phyloP scores from a whole-genome alignment of 2,888 invertebrate species.

The Idaea straminata region DNA sequence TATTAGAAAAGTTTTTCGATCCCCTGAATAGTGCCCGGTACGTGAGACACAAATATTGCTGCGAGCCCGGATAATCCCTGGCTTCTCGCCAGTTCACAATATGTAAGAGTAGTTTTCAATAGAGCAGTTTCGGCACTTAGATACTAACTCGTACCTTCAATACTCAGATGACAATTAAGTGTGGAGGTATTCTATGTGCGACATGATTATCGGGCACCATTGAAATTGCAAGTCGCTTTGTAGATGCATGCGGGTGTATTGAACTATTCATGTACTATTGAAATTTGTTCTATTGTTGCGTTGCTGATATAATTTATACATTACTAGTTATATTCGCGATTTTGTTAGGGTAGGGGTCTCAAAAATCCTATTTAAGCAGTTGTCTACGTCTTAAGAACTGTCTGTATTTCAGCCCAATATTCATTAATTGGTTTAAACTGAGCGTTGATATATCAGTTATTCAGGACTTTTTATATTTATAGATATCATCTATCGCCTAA shows the following conservation, averaged over 20 bases:
- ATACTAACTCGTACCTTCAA: slow-evolving; percentile 6
- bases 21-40: slow-evolving; percentile 64
- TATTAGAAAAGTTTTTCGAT: slow-evolving; percentile 79
- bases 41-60: slow-evolving; percentile 75
- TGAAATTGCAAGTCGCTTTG: slow-evolving; percentile 1
- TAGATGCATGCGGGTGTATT: not conserved
- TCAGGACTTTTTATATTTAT: too few relatives aligned
- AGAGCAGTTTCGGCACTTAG: slow-evolving; percentile 29
- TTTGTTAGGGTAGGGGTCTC: too few relatives aligned
- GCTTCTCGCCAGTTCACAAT: slow-evolving; percentile 71
- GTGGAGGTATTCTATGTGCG: slow-evolving; percentile 20
- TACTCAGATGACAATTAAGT: slow-evolving; percentile 35
- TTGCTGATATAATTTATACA: not conserved
- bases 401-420: too few relatives aligned
- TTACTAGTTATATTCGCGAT: too few relatives aligned
- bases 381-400: too few relatives aligned
- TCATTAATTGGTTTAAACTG: too few relatives aligned
- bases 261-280: not conserved
- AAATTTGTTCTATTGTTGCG: not conserved
- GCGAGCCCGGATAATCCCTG: slow-evolving; percentile 67
- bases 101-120: slow-evolving; percentile 66
- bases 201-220: slow-evolving; percentile 25
- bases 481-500: too few relatives aligned
- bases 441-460: too few relatives aligned
- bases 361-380: too few relatives aligned